Base-by-base conservation (phyloP, 2,888 invertebrate species). In the Timema podura region DNA sequence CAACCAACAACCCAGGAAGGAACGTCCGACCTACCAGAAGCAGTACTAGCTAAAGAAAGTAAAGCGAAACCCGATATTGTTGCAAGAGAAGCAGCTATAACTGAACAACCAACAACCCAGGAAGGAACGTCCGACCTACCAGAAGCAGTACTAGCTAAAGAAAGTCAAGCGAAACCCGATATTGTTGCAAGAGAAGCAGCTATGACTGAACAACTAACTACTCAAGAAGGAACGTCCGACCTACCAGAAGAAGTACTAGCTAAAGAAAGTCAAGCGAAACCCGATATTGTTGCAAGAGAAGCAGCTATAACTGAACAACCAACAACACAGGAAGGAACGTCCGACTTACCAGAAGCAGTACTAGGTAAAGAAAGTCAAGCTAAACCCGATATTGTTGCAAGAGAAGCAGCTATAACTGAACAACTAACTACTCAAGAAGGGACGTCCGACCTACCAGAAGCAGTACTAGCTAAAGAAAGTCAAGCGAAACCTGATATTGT, bases 251-350 rank as follows among this genome's bases (percentile, higher is more conserved):
- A 2, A 8, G 30, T 9, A 9, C 45, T 66, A 51, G 45, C 30
- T 5, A 67, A 69, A 15, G 67, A 64, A 45, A 15, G 46, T 13
- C 45, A 30, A 51, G 69, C 73, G 44, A 73, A 61, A 46, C 30
- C 64, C 6, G 68, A 70, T 8, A 48, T 73, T 47, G 64, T 67
- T 10, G 45, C 71, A 8, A 67, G 67, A 51, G 67, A 65, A 44
- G 65, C 71, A 45, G 70, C 72, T 47, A 5, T 73, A 6, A 73
- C 68, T 7, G 68, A 73, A 47, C 70, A 74, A 64, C 45, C 68
- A 16, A 15, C 61, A 9, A 45, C 67, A 30, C 68, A 73, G 47
- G 71, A 70, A 68, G 54, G 65, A 10, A 30, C 65, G 5, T 48
- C 54, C 15, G 70, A 70, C n/a, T 54, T 72, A 11, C 59, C 67